These are phyloP conservation scores for Eupsilia transversa DNA, from an alignment of 2,888 invertebrate genomes.

Conservation along the genomic window DNA sequence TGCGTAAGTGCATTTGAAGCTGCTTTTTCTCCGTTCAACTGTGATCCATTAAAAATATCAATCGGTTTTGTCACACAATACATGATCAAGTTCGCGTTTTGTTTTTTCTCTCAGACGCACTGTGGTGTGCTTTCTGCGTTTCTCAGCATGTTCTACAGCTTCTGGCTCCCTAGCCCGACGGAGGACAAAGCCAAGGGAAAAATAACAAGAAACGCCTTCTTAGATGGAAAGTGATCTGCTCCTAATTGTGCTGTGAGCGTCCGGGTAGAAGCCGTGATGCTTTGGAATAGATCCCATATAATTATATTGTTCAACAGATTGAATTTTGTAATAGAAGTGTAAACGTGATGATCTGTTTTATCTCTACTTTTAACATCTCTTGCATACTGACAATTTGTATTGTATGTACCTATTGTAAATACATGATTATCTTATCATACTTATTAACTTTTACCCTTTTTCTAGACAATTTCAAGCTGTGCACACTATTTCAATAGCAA, in stretches of 20 bases:
- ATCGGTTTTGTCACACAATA: neutral
- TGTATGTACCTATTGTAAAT: too few species aligned
- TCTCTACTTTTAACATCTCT: too few species aligned
- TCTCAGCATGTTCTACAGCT: neutral
- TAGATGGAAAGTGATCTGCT: conserved; percentile 84
- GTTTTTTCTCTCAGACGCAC: neutral
- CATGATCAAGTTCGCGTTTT: neutral
- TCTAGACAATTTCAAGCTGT: neutral
- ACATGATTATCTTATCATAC: too few species aligned
- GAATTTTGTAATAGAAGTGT: conserved; percentile 39
- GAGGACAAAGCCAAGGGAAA: conserved; percentile 74
- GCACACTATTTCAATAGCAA: too few species aligned
- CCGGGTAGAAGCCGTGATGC: conserved; percentile 48
- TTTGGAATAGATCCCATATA: conserved; percentile 37
- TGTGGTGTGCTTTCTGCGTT: conserved; percentile 19
- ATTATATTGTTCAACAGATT: conserved; percentile 55
- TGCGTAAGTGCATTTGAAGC: too few species aligned
- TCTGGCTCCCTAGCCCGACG: conserved; percentile 41
- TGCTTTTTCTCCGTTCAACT: neutral
- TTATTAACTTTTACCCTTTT: neutral
- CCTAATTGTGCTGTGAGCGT: conserved; percentile 77
- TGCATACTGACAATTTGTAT: too few species aligned
- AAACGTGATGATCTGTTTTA: too few species aligned
- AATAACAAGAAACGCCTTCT: conserved; percentile 88
- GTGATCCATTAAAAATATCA: neutral